These are phyloP conservation scores for Ciona savignyi DNA, from an alignment of 23 tunicate species.

Conservation along the genomic window DNA sequence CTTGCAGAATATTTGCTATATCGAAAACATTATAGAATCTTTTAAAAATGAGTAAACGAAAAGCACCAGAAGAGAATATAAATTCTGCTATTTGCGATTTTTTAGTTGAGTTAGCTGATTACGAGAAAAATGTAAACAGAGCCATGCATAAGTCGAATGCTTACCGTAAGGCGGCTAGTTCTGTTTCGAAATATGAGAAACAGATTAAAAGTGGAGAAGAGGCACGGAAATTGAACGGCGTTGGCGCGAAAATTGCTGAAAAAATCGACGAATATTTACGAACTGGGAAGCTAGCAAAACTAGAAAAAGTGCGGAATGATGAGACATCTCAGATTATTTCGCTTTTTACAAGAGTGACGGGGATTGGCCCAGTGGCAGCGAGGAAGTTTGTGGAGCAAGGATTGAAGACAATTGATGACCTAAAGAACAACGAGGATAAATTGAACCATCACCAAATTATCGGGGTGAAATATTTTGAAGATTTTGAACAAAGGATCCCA, in stretches of 20 bases:
- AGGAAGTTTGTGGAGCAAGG: constrained; percentile 69
- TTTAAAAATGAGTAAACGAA: constrained; percentile 59
- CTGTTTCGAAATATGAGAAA: constrained; percentile 31
- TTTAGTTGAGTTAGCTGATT: constrained; percentile 75
- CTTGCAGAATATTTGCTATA: no score
- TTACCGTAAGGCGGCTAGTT: constrained; percentile 83
- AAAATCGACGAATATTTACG: constrained; percentile 70
- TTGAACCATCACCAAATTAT: constrained; percentile 80
- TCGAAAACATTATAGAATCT: no score
- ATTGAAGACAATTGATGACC: constrained; percentile 39
- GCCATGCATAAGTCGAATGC: constrained; percentile 86
- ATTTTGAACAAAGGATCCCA: constrained; percentile 86
- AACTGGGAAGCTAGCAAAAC: constrained; percentile 63
- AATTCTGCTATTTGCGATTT: constrained; percentile 68
- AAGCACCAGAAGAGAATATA: constrained; percentile 64
- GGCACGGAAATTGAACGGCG: constrained; percentile 73
- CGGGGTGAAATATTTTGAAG: constrained; percentile 79
- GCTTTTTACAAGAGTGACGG: constrained; percentile 62
- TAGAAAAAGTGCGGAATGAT: constrained; percentile 77
- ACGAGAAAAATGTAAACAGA: constrained; percentile 86
- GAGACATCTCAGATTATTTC: constrained; percentile 69
- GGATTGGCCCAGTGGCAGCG: constrained; percentile 90
- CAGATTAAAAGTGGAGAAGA: constrained; percentile 54
- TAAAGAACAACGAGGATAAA: constrained; percentile 28
- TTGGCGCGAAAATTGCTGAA: constrained; percentile 79